These are phyloP conservation scores for Ceyx cyanopectus DNA, from an alignment of 2,113 vertebrate genomes.

Conservation along the genomic window DNA sequence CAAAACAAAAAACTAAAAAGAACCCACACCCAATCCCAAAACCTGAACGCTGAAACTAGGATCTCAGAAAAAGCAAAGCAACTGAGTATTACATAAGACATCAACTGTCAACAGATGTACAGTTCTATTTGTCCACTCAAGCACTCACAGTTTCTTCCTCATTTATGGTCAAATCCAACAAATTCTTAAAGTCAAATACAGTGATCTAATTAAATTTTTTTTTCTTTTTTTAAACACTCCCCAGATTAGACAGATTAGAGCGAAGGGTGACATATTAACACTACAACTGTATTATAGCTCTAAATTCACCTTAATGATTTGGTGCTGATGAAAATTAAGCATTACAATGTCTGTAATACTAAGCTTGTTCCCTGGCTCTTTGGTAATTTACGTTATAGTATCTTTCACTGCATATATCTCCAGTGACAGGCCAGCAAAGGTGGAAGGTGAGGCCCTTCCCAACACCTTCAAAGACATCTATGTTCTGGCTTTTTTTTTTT, in stretches of 20 bases:
- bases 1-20: background rate
- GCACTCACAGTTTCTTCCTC: background rate
- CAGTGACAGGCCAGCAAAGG: background rate
- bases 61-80: background rate
- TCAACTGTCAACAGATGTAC: background rate
- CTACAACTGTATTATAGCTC: background rate
- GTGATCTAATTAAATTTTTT: background rate
- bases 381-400: background rate
- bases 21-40: background rate
- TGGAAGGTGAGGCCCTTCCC: accelerated
- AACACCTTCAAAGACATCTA: background rate
- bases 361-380: background rate
- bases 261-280: background rate
- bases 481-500: background rate
- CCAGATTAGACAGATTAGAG: background rate
- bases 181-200: background rate
- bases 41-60: background rate
- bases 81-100: background rate
- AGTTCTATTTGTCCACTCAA: background rate
- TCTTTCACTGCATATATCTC: background rate
- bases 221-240: background rate
- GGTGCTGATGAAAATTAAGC: background rate
- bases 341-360: background rate
- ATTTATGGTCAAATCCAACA: background rate
- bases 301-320: background rate